Percentiles rank a stretch among this genome's conserved stretches.
Evolutionary conservation across 1,140 invertebrate species (phyloP).

Genomic region (Drosophila oshimai): DNA sequence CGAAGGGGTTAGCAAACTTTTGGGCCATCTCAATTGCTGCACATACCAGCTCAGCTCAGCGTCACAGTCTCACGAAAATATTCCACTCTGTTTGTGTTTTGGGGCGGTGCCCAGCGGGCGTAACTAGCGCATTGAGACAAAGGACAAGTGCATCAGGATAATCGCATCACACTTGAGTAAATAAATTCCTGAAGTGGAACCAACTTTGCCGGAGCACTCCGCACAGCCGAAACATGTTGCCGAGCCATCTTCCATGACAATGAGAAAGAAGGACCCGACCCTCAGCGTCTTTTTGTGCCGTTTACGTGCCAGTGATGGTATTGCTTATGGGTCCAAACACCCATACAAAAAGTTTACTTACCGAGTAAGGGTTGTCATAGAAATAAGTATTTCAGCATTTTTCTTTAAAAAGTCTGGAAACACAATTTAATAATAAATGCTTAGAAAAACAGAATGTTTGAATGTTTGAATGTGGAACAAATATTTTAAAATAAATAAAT

Average conservation of each 20-base stretch:
- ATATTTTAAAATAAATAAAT: too few species aligned
- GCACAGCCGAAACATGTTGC: conserved; percentile 44
- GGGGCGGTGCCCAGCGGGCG: conserved; percentile 30
- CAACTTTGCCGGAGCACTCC: conserved; percentile 39
- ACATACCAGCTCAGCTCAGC: conserved; percentile 7
- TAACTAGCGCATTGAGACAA: conserved; percentile 56
- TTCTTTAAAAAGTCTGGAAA: not conserved
- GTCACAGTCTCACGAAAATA: conserved; percentile 10
- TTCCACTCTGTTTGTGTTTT: conserved; percentile 16
- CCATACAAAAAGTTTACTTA: not conserved
- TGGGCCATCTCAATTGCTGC: conserved; percentile 13
- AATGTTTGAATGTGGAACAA: too few species aligned
- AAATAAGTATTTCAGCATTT: not conserved
- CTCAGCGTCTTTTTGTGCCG: conserved; percentile 15
- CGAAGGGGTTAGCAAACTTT: conserved; percentile 5
- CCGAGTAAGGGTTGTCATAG: not conserved
- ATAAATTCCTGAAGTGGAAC: conserved; percentile 77
- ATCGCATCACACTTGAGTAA: conserved; percentile 80
- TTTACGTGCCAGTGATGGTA: conserved; percentile 19
- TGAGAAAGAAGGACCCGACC: not conserved
- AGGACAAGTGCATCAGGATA: conserved; percentile 71
- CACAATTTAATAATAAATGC: too few species aligned
- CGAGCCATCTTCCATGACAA: conserved; percentile 17
- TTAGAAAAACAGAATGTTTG: too few species aligned
- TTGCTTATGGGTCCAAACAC: not conserved